Base-by-base conservation (phyloP, 2,797 vertebrate genomes). In the Lacerta bilineata region DNA sequence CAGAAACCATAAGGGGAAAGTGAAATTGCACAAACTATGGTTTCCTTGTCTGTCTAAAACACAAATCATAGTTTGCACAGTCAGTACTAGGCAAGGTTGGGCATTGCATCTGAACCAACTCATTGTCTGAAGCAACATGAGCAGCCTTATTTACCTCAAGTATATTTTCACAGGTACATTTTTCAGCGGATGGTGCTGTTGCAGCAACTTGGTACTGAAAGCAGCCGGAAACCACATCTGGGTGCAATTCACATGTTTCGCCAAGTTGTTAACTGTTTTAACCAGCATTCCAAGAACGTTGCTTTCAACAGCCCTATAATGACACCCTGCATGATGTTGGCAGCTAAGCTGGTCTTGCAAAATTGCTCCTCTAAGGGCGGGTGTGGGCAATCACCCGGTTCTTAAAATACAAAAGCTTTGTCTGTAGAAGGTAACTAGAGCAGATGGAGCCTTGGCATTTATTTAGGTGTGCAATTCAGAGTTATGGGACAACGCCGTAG, bases 241-340 rank as follows among this genome's bases (percentile, higher is more conserved):
- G 59, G 27, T 83, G 74, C 18, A 64, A 81, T 76, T 86, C 76
- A 55, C 20, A 50, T 66, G 55, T 81, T 76, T 82, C 84, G 17
- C 59, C 79, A 68, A 41, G 43, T 75, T 68, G 41, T 41, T 69
- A 50, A 33, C 83, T 23, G 71, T 71, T 66, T 75, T 66, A 50
- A 71, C 79, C 61, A 43, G 33, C 27, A 75, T 89, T 85, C 59
- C 78, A 41, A 75, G 71, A 23, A 11, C 25, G 3, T 46, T n/a
- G 33, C 78, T 89, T 89, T 89, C 84, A 86, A 89, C 84, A 82
- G 59, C 64, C 78, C 18, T 39, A 25, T 86, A 85, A 89, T 89
- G 84, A 89, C 33, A 23, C 15, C 59, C 83, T 33, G 23, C 50
- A n/a, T n/a, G 18, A 23, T 68, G 76, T 75, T 86, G 84, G 69